A percentile compares a stretch with the other conserved stretches of the same genome.
These are phyloP conservation scores for Ceyx cyanopectus DNA, from an alignment of 2,113 vertebrate genomes.

Conservation along the genomic window DNA sequence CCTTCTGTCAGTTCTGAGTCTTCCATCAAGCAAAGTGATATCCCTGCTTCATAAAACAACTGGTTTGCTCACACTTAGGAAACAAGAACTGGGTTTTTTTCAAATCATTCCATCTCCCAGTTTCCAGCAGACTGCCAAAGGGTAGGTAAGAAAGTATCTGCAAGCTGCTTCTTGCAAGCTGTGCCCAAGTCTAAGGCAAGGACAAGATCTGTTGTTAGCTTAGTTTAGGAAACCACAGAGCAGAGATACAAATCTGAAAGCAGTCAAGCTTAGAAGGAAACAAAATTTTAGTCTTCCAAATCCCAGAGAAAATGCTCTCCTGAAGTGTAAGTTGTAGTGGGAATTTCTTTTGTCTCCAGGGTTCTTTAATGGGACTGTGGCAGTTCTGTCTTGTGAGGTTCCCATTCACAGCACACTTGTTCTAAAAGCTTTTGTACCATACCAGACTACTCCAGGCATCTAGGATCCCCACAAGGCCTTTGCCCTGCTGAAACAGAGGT, in stretches of 20 bases:
- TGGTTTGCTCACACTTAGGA: neutral
- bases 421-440: neutral
- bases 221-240: neutral
- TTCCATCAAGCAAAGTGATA: neutral
- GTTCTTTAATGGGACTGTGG: neutral
- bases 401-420: neutral
- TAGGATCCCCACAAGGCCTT: neutral
- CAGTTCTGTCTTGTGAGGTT: neutral
- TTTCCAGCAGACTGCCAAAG: neutral
- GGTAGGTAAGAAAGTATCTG: neutral
- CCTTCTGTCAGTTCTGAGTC: neutral
- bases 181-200: neutral
- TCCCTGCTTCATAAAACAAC: neutral
- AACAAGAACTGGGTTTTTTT: neutral
- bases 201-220: neutral
- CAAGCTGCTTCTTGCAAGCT: neutral
- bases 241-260: neutral
- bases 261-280: neutral
- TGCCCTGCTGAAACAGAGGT: neutral
- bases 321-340: neutral
- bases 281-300: neutral
- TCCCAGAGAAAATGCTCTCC: neutral
- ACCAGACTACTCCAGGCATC: neutral
- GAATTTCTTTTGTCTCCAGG: neutral
- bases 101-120: neutral